Evolutionary conservation across 2,113 vertebrate species (phyloP).

Genomic region (Marmota flaviventris): DNA sequence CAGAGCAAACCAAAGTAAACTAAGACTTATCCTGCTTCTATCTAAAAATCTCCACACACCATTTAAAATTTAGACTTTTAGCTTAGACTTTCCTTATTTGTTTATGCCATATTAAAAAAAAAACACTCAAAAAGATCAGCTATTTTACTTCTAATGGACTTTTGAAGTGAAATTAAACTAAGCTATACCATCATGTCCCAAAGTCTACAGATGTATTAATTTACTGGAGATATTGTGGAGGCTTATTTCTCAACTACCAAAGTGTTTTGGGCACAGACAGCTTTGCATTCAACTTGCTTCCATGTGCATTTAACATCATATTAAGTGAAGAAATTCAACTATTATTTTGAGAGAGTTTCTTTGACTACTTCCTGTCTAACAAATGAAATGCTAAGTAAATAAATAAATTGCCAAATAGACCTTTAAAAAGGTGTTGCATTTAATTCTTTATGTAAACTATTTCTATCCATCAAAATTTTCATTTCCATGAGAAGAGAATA

Average conservation of each 20-base stretch:
- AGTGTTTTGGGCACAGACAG: not conserved
- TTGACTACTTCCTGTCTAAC: not conserved
- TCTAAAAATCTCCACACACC: not conserved
- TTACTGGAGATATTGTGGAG: not conserved
- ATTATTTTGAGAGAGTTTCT: not conserved
- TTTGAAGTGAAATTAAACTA: conserved; percentile 63
- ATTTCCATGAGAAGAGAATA: not conserved
- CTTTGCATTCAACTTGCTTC: conserved; percentile 47
- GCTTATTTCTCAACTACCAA: not conserved
- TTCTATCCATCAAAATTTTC: not conserved
- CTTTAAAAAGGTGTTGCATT: not conserved
- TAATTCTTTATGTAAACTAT: conserved; percentile 14
- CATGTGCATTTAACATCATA: not conserved
- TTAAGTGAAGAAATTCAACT: conserved; percentile 32
- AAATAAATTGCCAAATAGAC: not conserved
- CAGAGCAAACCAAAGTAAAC: not conserved
- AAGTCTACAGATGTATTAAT: conserved; percentile 19
- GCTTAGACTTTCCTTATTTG: conserved; percentile 24
- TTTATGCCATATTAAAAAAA: conserved; percentile 53
- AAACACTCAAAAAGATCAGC: conserved; percentile 19
- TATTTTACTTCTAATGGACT: not conserved
- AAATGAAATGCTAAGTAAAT: conserved; percentile 28
- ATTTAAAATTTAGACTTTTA: not conserved
- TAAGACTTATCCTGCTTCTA: not conserved
- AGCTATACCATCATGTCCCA: conserved; percentile 6